These are phyloP conservation scores for Hozukius guyotensis DNA, from an alignment of 2,797 vertebrate genomes.

Conservation along the genomic window DNA sequence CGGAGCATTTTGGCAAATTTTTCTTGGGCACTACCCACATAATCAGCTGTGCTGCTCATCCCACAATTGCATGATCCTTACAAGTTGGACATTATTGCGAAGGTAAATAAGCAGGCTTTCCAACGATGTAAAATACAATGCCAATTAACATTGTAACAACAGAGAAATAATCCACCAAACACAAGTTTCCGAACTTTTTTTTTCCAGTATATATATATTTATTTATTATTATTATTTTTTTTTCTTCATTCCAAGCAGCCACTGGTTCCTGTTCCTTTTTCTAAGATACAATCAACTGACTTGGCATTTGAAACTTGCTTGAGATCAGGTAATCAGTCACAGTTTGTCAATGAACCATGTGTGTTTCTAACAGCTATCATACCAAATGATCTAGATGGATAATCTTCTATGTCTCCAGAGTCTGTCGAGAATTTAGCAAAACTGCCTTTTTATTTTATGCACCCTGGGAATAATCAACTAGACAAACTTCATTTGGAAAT, in stretches of 20 bases:
- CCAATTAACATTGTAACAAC: too few species aligned
- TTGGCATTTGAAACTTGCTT: not conserved
- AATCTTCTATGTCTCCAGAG: not conserved
- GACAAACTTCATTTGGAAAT: constrained; percentile 4
- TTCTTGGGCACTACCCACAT: too few species aligned
- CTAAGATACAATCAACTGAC: not conserved
- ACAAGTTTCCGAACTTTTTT: too few species aligned
- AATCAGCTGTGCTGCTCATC: too few species aligned
- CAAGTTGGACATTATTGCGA: too few species aligned
- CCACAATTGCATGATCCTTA: too few species aligned
- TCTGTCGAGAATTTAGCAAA: not conserved
- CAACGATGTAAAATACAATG: too few species aligned
- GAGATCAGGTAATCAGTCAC: not conserved
- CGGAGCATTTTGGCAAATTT: too few species aligned
- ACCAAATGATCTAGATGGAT: not conserved
- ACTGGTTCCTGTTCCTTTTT: not conserved
- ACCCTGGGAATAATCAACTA: not conserved
- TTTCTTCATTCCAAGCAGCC: not conserved
- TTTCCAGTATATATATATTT: too few species aligned
- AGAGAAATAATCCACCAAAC: too few species aligned
- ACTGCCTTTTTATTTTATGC: not conserved
- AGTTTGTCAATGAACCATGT: not conserved
- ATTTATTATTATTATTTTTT: not conserved
- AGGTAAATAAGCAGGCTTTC: too few species aligned
- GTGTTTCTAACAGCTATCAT: not conserved